Base-by-base conservation (phyloP, 2,113 vertebrate genomes). In the Pomatorhinus ruficollis region DNA sequence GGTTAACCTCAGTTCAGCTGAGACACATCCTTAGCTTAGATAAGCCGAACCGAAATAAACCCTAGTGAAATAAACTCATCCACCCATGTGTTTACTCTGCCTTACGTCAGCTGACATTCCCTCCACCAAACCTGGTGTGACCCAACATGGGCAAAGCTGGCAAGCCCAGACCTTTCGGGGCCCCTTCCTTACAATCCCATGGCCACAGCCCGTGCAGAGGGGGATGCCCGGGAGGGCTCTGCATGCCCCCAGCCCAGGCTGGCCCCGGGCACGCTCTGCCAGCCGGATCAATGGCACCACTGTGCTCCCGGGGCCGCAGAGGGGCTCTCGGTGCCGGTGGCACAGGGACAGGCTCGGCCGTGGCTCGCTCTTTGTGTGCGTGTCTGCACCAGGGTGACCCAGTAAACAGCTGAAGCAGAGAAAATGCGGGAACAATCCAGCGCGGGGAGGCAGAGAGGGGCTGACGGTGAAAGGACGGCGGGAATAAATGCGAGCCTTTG, bases 391-490 rank as follows among this genome's bases (percentile, higher is more conserved):
- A 30, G 90, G 31, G 50, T 64, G 90, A 97, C 97, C 91, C 64
- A 89, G 90, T 83, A 96, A 97, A 96, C 89, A 97, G 97, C 96
- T 97, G 98, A 96, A 78, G 96, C 89, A 83, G 96, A 97, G 95
- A 96, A 96, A 97, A 97, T 42, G 76, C 81, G 66, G 65, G 86
- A 93, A 96, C 79, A 84, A 88, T 91, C 91, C 95, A 90, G 82
- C 0, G 61, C 70, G 16, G 92, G 70, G 79, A 93, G 69, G 63
- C 94, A 70, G 91, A 44, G 42, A 88, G 89, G 52, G 74, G 95
- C 87, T 89, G 89, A 57, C 3, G 33, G 87, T 18, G 50, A 74
- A 93, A 94, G 94, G 87, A 72, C 23, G 45, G 71, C 56, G 31
- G 53, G 35, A 77, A 92, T 87, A 80, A 87, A 70, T 37, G 89